Conservation (phyloP, 2,797 vertebrate species). For the Leptodactylus fallax region DNA sequence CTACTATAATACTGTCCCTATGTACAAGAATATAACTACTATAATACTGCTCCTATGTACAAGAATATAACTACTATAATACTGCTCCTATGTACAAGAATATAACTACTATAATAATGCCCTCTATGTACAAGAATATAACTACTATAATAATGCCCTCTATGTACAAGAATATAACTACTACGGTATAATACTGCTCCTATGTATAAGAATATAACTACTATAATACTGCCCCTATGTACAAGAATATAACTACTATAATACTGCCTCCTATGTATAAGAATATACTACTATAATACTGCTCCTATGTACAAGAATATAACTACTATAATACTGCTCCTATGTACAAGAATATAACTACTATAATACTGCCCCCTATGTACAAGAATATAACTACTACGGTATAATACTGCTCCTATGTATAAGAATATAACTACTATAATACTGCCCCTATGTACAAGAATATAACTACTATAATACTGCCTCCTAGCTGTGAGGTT, state of each 20-base stretch:
- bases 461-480: slow-evolving; percentile 25
- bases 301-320: slow-evolving; percentile 7
- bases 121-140: neutral
- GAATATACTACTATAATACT: slow-evolving; percentile 17
- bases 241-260: slow-evolving; percentile 21
- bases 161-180: slow-evolving; percentile 1
- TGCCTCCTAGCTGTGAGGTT: too few species aligned
- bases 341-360: slow-evolving; percentile 16
- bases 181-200: neutral
- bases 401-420: slow-evolving; percentile 8
- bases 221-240: neutral
- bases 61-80: too few species aligned
- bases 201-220: slow-evolving; percentile 5
- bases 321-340: slow-evolving; percentile 12
- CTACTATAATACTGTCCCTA: too few species aligned
- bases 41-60: too few species aligned
- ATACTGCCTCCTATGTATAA: neutral
- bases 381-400: slow-evolving; percentile 3
- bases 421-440: slow-evolving; percentile 16
- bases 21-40: too few species aligned
- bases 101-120: too few species aligned
- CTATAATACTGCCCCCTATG: slow-evolving; percentile 8
- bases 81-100: too few species aligned
- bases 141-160: neutral
- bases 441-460: slow-evolving; percentile 3